These are phyloP conservation scores for Lepus timidus DNA, from an alignment of 2,113 vertebrate species.

Conservation along the genomic window DNA sequence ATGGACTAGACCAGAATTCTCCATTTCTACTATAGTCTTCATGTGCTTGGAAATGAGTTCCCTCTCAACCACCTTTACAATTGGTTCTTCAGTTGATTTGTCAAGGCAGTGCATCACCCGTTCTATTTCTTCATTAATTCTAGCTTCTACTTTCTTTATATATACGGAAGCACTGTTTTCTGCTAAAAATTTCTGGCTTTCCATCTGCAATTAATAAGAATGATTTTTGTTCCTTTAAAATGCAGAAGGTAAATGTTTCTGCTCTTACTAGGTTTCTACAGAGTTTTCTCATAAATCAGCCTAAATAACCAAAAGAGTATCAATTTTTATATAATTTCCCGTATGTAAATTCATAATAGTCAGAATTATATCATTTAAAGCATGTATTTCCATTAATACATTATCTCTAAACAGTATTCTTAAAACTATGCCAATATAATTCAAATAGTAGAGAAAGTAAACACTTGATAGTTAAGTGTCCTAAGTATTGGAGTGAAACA, in stretches of 20 bases:
- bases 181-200: slow-evolving; percentile 99
- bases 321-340: slow-evolving; percentile 48
- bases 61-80: slow-evolving; percentile 98
- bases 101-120: slow-evolving; percentile 99
- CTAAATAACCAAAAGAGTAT: not conserved
- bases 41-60: slow-evolving; percentile 99
- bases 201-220: slow-evolving; percentile 92
- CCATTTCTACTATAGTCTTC: slow-evolving; percentile 99
- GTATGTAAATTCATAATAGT: not conserved
- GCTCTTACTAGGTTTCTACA: slow-evolving; percentile 37
- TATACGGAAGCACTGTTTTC: slow-evolving; percentile 99
- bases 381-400: not conserved
- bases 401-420: slow-evolving; percentile 8
- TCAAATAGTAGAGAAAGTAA: not conserved
- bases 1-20: slow-evolving; percentile 98
- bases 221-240: slow-evolving; percentile 48
- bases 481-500: not conserved
- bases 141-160: slow-evolving; percentile 99
- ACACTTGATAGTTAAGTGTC: not conserved
- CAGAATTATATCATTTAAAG: slow-evolving; percentile 41
- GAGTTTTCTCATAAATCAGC: slow-evolving; percentile 25
- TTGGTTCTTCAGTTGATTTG: slow-evolving; percentile 98
- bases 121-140: slow-evolving; percentile 99
- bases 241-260: slow-evolving; percentile 29
- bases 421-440: slow-evolving; percentile 14